Conservation (phyloP, 2,113 vertebrate genomes). For the Poeciliopsis turrubarensis region DNA sequence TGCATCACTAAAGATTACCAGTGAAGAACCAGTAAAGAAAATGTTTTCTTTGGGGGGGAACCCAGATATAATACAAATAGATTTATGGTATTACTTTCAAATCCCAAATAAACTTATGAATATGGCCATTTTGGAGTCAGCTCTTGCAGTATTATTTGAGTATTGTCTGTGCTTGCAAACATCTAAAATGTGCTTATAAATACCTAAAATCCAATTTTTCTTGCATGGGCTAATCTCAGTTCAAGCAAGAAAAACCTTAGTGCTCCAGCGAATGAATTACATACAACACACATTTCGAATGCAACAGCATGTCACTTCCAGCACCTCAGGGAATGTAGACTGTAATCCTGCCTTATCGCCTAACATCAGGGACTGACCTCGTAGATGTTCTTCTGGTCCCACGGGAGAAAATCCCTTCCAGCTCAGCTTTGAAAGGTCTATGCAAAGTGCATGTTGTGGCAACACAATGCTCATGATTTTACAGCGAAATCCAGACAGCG, state of each 20-base stretch:
- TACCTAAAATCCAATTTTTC: constrained; percentile 2
- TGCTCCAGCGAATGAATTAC: neutral
- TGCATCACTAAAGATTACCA: neutral
- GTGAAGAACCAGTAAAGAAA: neutral
- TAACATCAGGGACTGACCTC: neutral
- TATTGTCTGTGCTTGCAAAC: constrained; percentile 1
- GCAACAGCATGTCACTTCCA: neutral
- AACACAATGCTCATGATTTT: neutral
- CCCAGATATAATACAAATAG: neutral
- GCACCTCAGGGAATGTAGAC: neutral
- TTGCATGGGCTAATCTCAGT: neutral
- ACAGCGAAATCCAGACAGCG: neutral
- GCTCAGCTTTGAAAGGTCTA: neutral
- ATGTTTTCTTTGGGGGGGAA: neutral
- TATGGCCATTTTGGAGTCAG: neutral
- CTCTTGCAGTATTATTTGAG: neutral
- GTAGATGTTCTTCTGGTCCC: constrained; percentile 7
- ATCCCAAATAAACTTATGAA: neutral
- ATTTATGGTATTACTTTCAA: neutral
- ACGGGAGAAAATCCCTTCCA: neutral
- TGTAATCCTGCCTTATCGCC: neutral
- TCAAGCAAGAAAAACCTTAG: neutral
- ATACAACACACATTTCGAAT: neutral
- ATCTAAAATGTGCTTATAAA: neutral
- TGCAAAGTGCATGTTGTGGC: neutral